Conservation (phyloP, 1,140 invertebrate genomes). For the Thereuonema tuberculata region DNA sequence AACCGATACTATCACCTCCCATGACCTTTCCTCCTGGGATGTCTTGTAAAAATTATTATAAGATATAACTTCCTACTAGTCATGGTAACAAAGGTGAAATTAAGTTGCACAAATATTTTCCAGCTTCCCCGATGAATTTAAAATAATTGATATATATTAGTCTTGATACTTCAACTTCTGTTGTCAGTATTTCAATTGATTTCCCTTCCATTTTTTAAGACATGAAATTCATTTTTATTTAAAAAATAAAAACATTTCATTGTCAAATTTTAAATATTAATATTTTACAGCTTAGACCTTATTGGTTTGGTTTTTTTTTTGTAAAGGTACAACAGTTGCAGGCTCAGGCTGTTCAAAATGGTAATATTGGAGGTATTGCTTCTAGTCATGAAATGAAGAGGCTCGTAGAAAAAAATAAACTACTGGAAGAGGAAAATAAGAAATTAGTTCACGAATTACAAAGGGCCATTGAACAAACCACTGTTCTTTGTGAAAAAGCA, state of each 20-base stretch:
- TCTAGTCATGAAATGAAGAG: background rate
- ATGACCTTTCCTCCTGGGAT: no score
- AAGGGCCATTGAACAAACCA: slow-evolving; percentile 22
- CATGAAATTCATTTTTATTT: background rate
- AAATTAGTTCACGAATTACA: slow-evolving; percentile 21
- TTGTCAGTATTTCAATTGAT: no score
- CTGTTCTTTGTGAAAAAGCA: slow-evolving; percentile 24
- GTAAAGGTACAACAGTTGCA: slow-evolving; percentile 25
- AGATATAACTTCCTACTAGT: no score
- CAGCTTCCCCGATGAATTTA: no score
- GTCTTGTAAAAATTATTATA: no score
- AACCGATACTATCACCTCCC: no score
- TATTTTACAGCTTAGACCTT: background rate
- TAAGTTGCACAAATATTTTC: no score
- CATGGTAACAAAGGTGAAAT: no score
- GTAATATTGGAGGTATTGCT: background rate
- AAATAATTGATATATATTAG: no score
- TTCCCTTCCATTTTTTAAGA: no score
- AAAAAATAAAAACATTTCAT: background rate
- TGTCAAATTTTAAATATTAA: background rate
- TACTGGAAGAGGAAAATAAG: slow-evolving; percentile 21
- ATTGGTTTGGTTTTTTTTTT: background rate
- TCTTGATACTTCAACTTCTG: no score
- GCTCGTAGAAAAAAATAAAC: background rate
- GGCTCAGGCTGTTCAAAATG: slow-evolving; percentile 25